Percentiles rank a stretch among this genome's conserved stretches.
phyloP scores from a whole-genome alignment of 2,888 invertebrate species.

The Nymphalis c-album region DNA sequence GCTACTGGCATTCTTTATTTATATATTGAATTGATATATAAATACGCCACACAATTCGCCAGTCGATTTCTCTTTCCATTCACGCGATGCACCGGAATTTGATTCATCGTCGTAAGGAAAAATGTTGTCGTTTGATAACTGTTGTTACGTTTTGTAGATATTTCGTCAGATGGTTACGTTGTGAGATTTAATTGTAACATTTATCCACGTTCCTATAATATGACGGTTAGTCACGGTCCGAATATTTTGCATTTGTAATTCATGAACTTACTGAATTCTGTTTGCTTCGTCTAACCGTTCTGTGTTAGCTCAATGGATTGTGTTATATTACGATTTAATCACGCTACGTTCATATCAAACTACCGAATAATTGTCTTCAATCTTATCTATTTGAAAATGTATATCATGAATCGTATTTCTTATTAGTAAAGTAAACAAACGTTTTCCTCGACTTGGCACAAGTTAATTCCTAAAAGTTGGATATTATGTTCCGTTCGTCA shows the following conservation, averaged over 20 bases:
- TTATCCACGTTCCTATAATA: slow-evolving; percentile 30
- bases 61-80: slow-evolving; percentile 70
- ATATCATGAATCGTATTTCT: too few relatives aligned
- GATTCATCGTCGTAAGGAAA: slow-evolving; percentile 25
- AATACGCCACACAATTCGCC: slow-evolving; percentile 25
- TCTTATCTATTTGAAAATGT: background rate
- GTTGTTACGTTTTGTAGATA: slow-evolving; percentile 19
- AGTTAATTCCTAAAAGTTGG: too few relatives aligned
- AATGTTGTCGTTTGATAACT: slow-evolving; percentile 28
- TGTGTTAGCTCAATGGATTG: slow-evolving; percentile 24
- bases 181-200: slow-evolving; percentile 27
- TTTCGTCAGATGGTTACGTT: slow-evolving; percentile 32
- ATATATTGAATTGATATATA: background rate
- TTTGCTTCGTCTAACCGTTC: slow-evolving; percentile 33
- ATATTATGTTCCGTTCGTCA: too few relatives aligned
- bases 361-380: background rate
- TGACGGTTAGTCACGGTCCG: slow-evolving; percentile 50
- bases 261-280: slow-evolving; percentile 41
- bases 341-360: background rate
- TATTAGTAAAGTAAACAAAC: too few relatives aligned
- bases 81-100: slow-evolving; percentile 47
- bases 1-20: background rate
- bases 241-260: slow-evolving; percentile 51
- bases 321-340: slow-evolving; percentile 11
- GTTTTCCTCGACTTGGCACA: too few relatives aligned